These are phyloP conservation scores for Enteromius viviparus DNA, from an alignment of 2,797 vertebrate genomes.

Conservation along the genomic window DNA sequence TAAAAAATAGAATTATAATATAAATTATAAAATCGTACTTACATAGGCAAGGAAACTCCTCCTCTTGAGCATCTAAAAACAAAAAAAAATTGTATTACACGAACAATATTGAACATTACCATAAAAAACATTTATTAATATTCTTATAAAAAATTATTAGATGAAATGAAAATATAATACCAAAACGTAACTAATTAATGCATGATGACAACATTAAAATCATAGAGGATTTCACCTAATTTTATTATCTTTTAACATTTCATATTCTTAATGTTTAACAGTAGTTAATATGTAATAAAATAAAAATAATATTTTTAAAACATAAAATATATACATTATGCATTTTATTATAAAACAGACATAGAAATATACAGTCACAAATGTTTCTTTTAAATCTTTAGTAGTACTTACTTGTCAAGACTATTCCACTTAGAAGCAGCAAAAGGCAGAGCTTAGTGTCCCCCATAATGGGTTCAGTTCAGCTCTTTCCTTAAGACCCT, in stretches of 20 bases:
- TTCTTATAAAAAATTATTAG: neutral
- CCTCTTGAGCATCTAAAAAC: conserved; percentile 77
- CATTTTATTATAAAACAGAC: neutral
- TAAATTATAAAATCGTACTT: conserved; percentile 65
- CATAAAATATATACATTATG: no score
- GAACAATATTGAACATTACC: neutral
- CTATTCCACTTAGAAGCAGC: conserved; percentile 75
- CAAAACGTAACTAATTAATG: neutral
- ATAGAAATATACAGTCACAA: no score
- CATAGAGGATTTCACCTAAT: neutral
- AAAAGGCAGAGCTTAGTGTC: conserved; percentile 81
- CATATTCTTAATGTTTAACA: neutral
- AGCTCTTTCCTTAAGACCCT: conserved; percentile 72
- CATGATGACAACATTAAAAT: neutral
- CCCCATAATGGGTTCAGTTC: conserved; percentile 84
- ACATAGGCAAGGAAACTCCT: conserved; percentile 81
- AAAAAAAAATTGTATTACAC: neutral
- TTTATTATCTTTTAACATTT: neutral
- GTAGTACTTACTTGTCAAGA: conserved; percentile 82
- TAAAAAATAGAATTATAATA: neutral
- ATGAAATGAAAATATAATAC: neutral
- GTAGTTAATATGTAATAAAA: neutral
- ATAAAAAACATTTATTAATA: conserved; percentile 13
- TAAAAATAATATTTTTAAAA: neutral
- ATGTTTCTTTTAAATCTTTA: neutral